Percentiles rank a stretch among this genome's conserved stretches.
Evolutionary conservation across 2,113 vertebrate genomes (phyloP).

Genomic region (Morone chrysops): DNA sequence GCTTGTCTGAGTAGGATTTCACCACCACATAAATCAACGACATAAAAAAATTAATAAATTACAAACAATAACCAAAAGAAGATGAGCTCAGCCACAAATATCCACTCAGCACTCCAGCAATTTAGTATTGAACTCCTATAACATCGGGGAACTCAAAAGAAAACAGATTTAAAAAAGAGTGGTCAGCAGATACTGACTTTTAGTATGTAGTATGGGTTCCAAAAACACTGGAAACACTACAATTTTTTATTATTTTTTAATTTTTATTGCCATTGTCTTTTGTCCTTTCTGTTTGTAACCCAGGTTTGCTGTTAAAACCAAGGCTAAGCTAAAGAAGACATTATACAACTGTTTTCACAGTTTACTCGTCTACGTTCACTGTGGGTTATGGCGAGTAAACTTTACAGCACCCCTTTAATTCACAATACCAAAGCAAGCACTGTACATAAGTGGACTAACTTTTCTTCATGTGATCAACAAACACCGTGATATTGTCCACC

Average conservation of each 20-base stretch:
- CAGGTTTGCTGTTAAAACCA: too few relatives aligned
- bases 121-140: neutral
- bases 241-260: too few relatives aligned
- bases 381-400: neutral
- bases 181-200: neutral
- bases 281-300: too few relatives aligned
- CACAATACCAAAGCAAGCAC: neutral
- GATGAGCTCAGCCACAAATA: neutral
- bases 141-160: neutral
- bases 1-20: neutral
- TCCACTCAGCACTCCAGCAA: neutral
- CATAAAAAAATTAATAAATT: neutral
- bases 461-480: neutral
- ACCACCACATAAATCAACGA: neutral
- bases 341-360: neutral
- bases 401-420: neutral
- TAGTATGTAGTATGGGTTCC: neutral
- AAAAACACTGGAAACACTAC: too few relatives aligned
- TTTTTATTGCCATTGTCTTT: too few relatives aligned
- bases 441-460: too few relatives aligned
- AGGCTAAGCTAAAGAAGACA: neutral
- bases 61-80: neutral
- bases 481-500: too few relatives aligned
- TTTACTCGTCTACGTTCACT: neutral
- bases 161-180: neutral